Conservation (phyloP, 37 sponge, comb jelly and placozoan species). For the Bolinopsis microptera region DNA sequence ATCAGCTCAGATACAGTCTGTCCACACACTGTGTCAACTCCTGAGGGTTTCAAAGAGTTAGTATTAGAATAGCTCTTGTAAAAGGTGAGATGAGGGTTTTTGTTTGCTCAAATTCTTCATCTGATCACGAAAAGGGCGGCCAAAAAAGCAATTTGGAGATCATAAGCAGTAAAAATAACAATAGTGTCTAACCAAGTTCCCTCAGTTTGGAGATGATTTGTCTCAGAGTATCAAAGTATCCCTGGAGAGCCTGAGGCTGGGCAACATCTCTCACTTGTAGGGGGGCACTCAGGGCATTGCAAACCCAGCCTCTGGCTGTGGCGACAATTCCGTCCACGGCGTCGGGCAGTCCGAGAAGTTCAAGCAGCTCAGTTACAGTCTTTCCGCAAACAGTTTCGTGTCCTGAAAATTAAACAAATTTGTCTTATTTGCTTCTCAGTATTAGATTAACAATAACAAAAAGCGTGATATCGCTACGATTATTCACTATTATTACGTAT, state of each 20-base stretch:
- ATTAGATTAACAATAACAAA: too few species aligned
- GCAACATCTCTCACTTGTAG: not conserved
- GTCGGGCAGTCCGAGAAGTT: not conserved
- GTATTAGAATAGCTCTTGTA: too few species aligned
- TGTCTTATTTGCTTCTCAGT: too few species aligned
- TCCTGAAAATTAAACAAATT: not conserved
- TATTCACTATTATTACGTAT: too few species aligned
- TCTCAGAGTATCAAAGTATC: constrained; percentile 35
- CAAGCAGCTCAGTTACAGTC: not conserved
- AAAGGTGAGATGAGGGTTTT: too few species aligned
- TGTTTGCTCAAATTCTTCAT: too few species aligned
- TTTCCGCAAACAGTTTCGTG: not conserved
- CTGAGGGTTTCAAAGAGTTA: too few species aligned
- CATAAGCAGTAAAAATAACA: too few species aligned
- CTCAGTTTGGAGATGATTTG: not conserved
- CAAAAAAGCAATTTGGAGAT: too few species aligned
- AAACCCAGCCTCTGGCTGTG: not conserved
- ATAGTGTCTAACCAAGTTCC: not conserved
- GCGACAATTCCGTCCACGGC: not conserved
- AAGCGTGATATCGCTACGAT: too few species aligned
- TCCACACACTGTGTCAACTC: constrained; percentile 10
- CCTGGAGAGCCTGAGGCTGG: not conserved
- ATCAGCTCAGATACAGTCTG: constrained; percentile 50
- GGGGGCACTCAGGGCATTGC: not conserved
- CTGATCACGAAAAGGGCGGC: too few species aligned